A percentile compares a stretch with the other conserved stretches of the same genome.
phyloP scores from a whole-genome alignment of 2,888 invertebrate genomes.

The Aquatica leii region DNA sequence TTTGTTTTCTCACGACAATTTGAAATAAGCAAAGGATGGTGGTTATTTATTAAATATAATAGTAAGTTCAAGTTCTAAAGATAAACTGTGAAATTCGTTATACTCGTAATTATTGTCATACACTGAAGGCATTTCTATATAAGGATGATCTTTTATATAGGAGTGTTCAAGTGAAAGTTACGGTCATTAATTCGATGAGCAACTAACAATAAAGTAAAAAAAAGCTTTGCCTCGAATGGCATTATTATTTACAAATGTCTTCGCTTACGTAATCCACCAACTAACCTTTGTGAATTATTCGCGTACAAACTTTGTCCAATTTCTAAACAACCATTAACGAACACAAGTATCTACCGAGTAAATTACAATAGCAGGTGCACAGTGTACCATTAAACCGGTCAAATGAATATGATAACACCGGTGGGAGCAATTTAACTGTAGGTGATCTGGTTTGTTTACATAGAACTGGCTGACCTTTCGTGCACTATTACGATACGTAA shows the following conservation, averaged over 20 bases:
- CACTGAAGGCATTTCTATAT: too few relatives aligned
- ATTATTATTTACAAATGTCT: conserved; percentile 18
- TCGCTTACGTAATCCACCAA: conserved; percentile 6
- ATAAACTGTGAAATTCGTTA: too few relatives aligned
- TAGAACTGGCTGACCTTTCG: background rate
- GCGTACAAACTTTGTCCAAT: background rate
- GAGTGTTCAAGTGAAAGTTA: conserved; percentile 11
- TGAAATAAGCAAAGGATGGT: too few relatives aligned
- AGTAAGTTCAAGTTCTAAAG: too few relatives aligned
- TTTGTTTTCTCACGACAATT: too few relatives aligned
- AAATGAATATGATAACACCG: conserved; percentile 15
- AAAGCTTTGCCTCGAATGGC: conserved; percentile 12
- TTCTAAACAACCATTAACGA: too few relatives aligned
- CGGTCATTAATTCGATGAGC: background rate
- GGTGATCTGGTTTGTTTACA: conserved; percentile 22
- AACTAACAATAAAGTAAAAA: background rate
- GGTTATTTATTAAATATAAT: too few relatives aligned
- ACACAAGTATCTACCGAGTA: too few relatives aligned
- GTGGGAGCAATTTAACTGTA: conserved; percentile 20
- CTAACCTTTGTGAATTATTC: background rate
- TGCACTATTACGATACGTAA: background rate
- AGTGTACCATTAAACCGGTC: conserved; percentile 6
- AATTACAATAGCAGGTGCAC: conserved; percentile 12
- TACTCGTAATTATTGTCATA: too few relatives aligned
- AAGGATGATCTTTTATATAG: background rate